Evolutionary conservation across 2,113 vertebrate species (phyloP), one percentile per base, ranked within the genome.

Genomic region (Corythornis cristatus): DNA sequence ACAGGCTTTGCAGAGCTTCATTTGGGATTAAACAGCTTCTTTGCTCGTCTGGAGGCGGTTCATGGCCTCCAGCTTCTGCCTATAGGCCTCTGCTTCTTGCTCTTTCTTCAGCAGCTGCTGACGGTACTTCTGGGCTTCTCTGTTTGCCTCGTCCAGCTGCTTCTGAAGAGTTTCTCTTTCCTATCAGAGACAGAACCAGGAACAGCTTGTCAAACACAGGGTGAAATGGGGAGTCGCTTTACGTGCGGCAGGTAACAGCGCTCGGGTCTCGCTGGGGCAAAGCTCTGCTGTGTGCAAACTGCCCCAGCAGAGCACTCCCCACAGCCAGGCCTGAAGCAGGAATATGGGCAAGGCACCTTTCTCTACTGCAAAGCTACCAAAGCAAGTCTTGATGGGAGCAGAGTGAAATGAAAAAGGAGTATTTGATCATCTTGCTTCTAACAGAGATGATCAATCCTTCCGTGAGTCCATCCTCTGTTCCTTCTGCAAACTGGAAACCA

Each of bases 141-240:
- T 96, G 86, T 99, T 99, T 54, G 98, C 98, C 93, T 99, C 98
- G 94, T 98, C 98, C 97, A 99, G 96, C 96, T 98, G 98, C 96
- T 99, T 99, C 97, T 98, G 98, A 93, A 99, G 98, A 66, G 98
- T 97, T 97, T 98, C 98, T 97, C 98, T 98, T 96, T 98, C 98
- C 98, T 99, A 93, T 86, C 95, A 94, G 90, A 96, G 96, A 94
- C 91, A 92, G 90, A 96, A 95, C 66, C 73, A 73, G 72, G 33
- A 84, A 95, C 64, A 48, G 67, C 90, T 96, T 93, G 95, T 97
- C 89, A 97, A 88, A 66, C 13, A 60, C 35, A 81, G 85, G 35
- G 45, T 37, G 80, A 91, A 91, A 80, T 5, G 74, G 64, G 74
- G 95, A 91, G 76, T 78, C 37, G 76, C 78, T 83, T 61, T 68